phyloP scores from a whole-genome alignment of 2,797 vertebrate genomes.

The Gila robusta region DNA sequence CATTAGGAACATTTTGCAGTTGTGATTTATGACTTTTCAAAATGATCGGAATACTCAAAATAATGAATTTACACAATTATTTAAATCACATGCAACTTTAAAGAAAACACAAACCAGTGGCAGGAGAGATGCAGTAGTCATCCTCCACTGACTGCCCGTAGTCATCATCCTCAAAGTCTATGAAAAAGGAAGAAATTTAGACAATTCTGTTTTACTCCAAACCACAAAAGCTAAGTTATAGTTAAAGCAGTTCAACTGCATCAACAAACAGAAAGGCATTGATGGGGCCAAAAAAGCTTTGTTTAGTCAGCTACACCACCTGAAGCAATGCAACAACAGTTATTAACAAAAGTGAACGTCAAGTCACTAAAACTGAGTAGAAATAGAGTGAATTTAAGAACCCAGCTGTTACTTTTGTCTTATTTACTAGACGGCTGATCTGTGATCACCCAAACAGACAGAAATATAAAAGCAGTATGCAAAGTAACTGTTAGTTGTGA shows the following conservation, averaged over 20 bases:
- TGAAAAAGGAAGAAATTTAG: neutral
- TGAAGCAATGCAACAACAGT: neutral
- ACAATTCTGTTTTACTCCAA: neutral
- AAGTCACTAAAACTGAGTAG: neutral
- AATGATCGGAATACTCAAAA: neutral
- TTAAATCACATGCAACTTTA: neutral
- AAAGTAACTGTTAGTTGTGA: neutral
- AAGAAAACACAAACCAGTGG: conserved; percentile 87
- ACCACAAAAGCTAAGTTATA: neutral
- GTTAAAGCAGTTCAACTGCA: conserved; percentile 3
- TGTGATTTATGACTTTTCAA: neutral
- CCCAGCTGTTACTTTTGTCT: neutral
- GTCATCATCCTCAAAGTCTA: conserved; percentile 98
- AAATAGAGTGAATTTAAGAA: neutral
- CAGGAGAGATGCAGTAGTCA: conserved; percentile 97
- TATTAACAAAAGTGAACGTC: neutral
- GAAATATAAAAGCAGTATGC: neutral
- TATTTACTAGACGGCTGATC: neutral
- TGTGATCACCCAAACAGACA: neutral
- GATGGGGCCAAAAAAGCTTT: conserved; percentile 29
- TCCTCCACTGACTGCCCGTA: conserved; percentile 96
- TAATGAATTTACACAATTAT: neutral
- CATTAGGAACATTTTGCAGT: neutral
- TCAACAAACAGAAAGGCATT: conserved; percentile 38
- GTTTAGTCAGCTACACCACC: conserved; percentile 64